A percentile compares a stretch with the other conserved stretches of the same genome.
Evolutionary conservation across 2,113 vertebrate species (phyloP).

Genomic region (human (Homo sapiens)): DNA sequence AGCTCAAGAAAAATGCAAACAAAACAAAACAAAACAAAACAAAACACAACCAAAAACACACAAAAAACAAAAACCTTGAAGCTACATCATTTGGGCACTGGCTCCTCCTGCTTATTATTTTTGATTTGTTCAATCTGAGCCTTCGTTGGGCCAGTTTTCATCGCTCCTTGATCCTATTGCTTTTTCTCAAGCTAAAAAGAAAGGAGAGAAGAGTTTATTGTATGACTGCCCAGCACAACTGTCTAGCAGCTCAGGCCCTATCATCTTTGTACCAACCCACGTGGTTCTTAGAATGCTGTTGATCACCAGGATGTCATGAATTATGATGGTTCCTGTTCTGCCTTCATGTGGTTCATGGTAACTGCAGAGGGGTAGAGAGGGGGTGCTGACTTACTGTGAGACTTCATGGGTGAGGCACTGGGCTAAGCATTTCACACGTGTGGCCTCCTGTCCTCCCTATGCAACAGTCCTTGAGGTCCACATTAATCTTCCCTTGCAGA

Average conservation of each 20-base stretch:
- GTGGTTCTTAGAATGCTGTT: neutral
- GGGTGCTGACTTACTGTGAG: neutral
- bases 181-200: neutral
- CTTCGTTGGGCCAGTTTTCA: neutral
- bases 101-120: neutral
- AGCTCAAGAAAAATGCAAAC: neutral
- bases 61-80: neutral
- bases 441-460: neutral
- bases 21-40: neutral
- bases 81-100: neutral
- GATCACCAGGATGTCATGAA: neutral
- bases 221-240: too few species aligned
- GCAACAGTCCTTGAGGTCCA: neutral
- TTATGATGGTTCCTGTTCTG: neutral
- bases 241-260: neutral
- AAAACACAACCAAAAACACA: neutral
- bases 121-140: neutral
- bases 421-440: fast-evolving
- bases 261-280: neutral
- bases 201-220: neutral
- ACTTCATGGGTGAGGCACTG: neutral
- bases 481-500: neutral
- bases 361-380: neutral
- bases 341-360: neutral
- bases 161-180: neutral